Evolutionary conservation across 2,888 invertebrate species (phyloP).

Genomic region (Desoria tigrina): DNA sequence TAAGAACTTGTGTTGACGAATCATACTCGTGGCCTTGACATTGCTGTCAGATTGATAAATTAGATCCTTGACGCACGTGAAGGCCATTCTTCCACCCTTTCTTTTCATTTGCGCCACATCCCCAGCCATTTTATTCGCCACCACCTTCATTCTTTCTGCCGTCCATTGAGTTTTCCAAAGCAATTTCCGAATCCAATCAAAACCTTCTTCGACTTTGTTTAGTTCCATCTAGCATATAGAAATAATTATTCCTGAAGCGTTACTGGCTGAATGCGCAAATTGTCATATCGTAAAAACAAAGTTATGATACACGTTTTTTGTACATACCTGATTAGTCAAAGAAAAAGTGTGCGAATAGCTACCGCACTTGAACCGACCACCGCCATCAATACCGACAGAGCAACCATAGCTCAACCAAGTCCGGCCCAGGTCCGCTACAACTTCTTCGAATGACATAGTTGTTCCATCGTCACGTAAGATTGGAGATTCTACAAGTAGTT

Average conservation of each 20-base stretch:
- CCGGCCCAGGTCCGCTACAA: constrained; percentile 75
- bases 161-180: constrained; percentile 71
- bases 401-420: constrained; percentile 69
- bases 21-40: constrained; percentile 68
- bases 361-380: constrained; percentile 68
- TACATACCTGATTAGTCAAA: constrained; percentile 71
- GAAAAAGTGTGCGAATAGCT: constrained; percentile 69
- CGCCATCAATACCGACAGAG: constrained; percentile 66
- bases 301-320: too few species aligned
- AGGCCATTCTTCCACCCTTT: constrained; percentile 70
- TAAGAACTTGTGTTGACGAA: constrained; percentile 76
- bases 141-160: constrained; percentile 72
- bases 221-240: constrained; percentile 74
- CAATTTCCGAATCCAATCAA: constrained; percentile 76
- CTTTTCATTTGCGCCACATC: constrained; percentile 75
- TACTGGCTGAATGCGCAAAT: too few species aligned
- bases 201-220: constrained; percentile 71
- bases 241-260: too few species aligned
- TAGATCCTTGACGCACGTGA: constrained; percentile 65
- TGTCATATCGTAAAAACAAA: not conserved
- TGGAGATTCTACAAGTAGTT: constrained; percentile 75
- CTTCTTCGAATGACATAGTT: constrained; percentile 67
- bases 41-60: constrained; percentile 63
- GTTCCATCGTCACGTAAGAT: constrained; percentile 60
- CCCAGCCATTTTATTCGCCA: constrained; percentile 78